A percentile compares a stretch with the other conserved stretches of the same genome.
Evolutionary conservation across 2,888 invertebrate genomes (phyloP).

Genomic region (Pristionchus mayeri): DNA sequence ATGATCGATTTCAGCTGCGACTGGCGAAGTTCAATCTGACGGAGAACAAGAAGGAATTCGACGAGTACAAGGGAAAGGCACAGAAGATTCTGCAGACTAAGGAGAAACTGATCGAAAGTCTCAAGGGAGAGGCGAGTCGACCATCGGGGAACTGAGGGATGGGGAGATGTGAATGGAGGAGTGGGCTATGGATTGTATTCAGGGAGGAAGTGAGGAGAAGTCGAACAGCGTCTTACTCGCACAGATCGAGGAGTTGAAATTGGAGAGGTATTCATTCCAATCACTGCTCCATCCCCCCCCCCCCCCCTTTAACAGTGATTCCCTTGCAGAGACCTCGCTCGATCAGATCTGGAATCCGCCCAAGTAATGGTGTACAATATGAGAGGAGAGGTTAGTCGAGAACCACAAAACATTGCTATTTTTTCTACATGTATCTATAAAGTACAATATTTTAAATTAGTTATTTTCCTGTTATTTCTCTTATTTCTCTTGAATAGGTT

Average conservation of each 20-base stretch:
- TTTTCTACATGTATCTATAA: no score
- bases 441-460: no score
- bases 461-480: no score
- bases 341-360: constrained; percentile 81
- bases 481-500: no score
- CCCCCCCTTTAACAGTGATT: no score
- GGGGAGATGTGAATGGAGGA: neutral
- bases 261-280: constrained; percentile 59
- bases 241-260: constrained; percentile 82
- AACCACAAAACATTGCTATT: no score
- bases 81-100: constrained; percentile 85
- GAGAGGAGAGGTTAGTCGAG: constrained; percentile 77
- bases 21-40: constrained; percentile 77
- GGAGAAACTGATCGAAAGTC: constrained; percentile 83
- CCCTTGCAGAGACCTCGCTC: constrained; percentile 79
- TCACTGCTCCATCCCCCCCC: no score
- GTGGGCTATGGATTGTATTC: constrained; percentile 13
- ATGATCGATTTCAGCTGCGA: constrained; percentile 74
- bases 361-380: constrained; percentile 74
- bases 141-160: no score
- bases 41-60: constrained; percentile 81
- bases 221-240: constrained; percentile 52
- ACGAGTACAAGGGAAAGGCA: constrained; percentile 87
- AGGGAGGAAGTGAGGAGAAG: constrained; percentile 44
- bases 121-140: constrained; percentile 75